These are phyloP conservation scores for Microcebus jonahi DNA, from an alignment of 2,113 vertebrate genomes.

Conservation along the genomic window DNA sequence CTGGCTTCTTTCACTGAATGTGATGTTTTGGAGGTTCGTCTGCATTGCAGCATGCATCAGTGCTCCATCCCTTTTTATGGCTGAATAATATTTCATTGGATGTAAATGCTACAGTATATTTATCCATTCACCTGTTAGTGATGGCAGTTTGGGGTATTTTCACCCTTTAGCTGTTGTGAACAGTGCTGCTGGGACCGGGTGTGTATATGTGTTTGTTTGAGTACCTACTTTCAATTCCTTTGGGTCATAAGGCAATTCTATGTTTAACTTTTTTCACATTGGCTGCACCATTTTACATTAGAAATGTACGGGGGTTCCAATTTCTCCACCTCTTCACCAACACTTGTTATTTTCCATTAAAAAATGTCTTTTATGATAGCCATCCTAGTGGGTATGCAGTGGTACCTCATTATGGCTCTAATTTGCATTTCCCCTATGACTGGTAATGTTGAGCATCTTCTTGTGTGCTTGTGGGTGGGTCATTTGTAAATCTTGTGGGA, in stretches of 20 bases:
- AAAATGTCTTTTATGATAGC: too few species aligned
- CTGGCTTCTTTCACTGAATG: neutral
- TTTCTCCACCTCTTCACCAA: neutral
- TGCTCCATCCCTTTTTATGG: neutral
- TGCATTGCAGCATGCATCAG: neutral
- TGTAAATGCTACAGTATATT: neutral
- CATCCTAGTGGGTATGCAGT: neutral
- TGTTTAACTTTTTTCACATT: neutral
- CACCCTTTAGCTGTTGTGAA: neutral
- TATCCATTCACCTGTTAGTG: neutral
- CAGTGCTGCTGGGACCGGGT: neutral
- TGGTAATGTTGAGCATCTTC: neutral
- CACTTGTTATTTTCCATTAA: neutral
- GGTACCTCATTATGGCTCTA: neutral
- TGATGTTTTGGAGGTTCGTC: neutral
- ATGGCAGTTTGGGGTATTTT: neutral
- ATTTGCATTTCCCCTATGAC: neutral
- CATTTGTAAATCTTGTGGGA: neutral
- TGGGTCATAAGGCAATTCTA: neutral
- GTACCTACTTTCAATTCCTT: neutral
- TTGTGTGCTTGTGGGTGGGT: neutral
- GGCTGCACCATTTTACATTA: neutral
- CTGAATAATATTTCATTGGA: neutral
- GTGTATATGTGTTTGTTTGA: neutral
- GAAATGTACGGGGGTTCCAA: rapidly evolving